Evolutionary conservation across 2,888 invertebrate species (phyloP), one percentile per base, ranked within the genome.

Genomic region (Adelognathus sp.): DNA sequence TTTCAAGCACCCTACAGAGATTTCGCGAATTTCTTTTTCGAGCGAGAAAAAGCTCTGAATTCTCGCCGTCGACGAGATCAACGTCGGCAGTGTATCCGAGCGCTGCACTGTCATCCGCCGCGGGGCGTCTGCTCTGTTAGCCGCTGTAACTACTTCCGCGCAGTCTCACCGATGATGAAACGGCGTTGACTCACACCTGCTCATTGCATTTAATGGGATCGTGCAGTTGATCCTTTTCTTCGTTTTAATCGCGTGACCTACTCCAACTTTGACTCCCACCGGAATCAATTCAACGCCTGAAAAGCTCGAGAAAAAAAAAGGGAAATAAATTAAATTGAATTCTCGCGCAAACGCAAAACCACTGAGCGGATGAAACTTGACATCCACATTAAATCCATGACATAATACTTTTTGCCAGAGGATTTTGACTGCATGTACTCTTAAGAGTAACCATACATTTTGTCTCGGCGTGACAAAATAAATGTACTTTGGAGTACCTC

Each of bases 101-200:
- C 21, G 24, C 39, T 46, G 14, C 46, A 46, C 29, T 54, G 29
- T 54, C 54, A 54, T 54, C 29, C 54, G 27, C 54, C 29, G 54
- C 29, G 29, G 54, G 54, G 29, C 29, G 54, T 54, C 54, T 54
- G 16, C 14, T 11, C 54, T 54, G 54, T 54, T 50, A 54, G 29
- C 14, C 27, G 14, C 29, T n/a, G 54, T 54, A 54, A 54, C 54
- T 54, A 54, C 54, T 54, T 54, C 54, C 54, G 54, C 29, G 54
- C 29, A 29, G 50, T n/a, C 29, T 27, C 29, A 54, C 14, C 29
- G 54, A 29, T 29, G 29, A 54, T 16, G 14, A 29, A 54, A 54
- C 11, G 29, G 29, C 14, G 29, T 16, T n/a, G 24, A 50, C 46
- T 50, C 46, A 50, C 24, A 29, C 29, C 54, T 27, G 54, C 14